Evolutionary conservation across 2,113 vertebrate species (phyloP).

Genomic region (Paramisgurnus dabryanus): DNA sequence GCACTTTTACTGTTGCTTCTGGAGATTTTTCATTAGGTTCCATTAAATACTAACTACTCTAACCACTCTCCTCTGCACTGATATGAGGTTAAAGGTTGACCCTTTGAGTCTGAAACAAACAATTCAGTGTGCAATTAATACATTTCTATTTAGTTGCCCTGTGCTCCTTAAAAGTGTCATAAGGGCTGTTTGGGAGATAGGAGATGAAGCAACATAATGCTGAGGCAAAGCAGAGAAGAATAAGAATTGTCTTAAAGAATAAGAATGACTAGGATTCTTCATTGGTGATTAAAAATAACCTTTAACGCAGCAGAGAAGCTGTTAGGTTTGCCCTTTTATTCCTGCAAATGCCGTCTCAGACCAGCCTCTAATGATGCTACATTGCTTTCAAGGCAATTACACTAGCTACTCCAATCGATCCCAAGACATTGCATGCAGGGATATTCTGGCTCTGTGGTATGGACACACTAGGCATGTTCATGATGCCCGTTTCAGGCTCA

Average conservation of each 20-base stretch:
- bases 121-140: conserved; percentile 66
- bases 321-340: conserved; percentile 81
- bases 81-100: conserved; percentile 58
- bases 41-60: not conserved
- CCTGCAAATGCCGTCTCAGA: conserved; percentile 76
- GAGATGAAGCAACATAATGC: conserved; percentile 54
- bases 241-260: conserved; percentile 21
- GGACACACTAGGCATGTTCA: conserved; percentile 25
- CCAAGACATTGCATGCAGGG: conserved; percentile 64
- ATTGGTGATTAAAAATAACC: conserved; percentile 83
- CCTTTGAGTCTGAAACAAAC: conserved; percentile 56
- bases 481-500: conserved; percentile 49
- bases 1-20: not conserved
- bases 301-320: conserved; percentile 75
- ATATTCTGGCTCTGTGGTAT: conserved; percentile 20
- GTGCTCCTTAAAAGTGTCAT: not conserved
- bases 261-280: conserved; percentile 62
- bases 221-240: conserved; percentile 50
- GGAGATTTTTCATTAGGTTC: not conserved
- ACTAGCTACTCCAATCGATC: conserved; percentile 73
- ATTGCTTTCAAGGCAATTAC: conserved; percentile 79
- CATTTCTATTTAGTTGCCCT: conserved; percentile 22
- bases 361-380: conserved; percentile 77
- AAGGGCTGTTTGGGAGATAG: conserved; percentile 47
- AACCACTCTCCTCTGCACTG: conserved; percentile 49